Evolutionary conservation across 2,888 invertebrate genomes (phyloP).

Genomic region (Caradrina clavipalpis): DNA sequence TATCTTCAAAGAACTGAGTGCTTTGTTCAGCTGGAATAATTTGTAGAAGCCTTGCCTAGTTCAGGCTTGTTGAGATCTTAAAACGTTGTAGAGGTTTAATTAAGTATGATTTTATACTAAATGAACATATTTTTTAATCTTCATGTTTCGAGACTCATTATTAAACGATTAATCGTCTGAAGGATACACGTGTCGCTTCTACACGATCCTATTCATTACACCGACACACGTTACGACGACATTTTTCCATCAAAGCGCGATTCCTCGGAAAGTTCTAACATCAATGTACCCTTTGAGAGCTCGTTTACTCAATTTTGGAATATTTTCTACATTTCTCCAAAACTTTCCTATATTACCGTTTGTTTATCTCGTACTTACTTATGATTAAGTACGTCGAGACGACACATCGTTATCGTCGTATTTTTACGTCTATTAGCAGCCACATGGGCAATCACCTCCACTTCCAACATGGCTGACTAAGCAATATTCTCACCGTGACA

Average conservation of each 20-base stretch:
- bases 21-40: not conserved
- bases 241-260: slow-evolving; percentile 10
- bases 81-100: too few relatives aligned
- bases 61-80: too few relatives aligned
- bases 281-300: slow-evolving; percentile 17
- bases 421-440: too few relatives aligned
- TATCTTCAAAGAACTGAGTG: not conserved
- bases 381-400: not conserved
- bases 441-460: too few relatives aligned
- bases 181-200: too few relatives aligned
- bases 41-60: too few relatives aligned
- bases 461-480: not conserved
- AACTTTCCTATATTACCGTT: not conserved
- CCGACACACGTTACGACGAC: not conserved
- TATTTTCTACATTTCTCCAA: not conserved
- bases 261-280: not conserved
- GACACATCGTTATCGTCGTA: not conserved
- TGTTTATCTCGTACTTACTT: not conserved
- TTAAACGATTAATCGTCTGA: not conserved
- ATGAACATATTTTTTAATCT: not conserved
- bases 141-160: not conserved
- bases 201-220: not conserved
- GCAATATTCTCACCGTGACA: not conserved
- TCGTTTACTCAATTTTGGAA: not conserved
- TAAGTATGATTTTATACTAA: too few relatives aligned